Evolutionary conservation across 2,113 vertebrate genomes (phyloP).

Genomic region (Hemibates koningsi): DNA sequence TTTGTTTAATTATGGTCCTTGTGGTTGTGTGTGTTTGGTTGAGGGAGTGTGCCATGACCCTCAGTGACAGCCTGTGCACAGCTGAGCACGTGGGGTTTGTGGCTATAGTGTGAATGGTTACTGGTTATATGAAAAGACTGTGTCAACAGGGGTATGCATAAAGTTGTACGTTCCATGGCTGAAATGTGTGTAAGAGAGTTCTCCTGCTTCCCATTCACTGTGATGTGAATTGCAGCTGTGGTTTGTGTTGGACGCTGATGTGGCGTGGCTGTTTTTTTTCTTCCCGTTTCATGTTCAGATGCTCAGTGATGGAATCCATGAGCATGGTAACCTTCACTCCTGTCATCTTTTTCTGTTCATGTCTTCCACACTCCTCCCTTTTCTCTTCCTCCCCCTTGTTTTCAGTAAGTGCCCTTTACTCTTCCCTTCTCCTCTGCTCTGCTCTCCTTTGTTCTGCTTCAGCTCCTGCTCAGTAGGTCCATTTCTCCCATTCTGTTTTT

Average conservation of each 20-base stretch:
- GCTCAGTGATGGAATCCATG: conserved; percentile 56
- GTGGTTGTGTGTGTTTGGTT: conserved; percentile 59
- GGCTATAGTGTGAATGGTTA: conserved; percentile 24
- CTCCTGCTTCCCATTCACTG: conserved; percentile 32
- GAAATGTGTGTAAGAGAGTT: neutral
- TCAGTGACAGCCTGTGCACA: conserved; percentile 47
- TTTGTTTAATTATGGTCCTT: conserved; percentile 63
- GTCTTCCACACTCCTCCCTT: conserved; percentile 19
- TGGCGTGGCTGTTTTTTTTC: conserved; percentile 38
- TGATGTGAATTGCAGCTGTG: conserved; percentile 73
- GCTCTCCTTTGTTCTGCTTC: conserved; percentile 17
- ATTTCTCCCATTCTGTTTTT: conserved; percentile 37
- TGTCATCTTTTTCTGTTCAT: conserved; percentile 47
- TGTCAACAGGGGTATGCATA: conserved; percentile 10
- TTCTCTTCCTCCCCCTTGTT: conserved; percentile 1
- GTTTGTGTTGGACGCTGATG: conserved; percentile 65
- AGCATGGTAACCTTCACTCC: conserved; percentile 52
- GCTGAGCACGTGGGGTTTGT: conserved; percentile 38
- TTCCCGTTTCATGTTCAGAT: conserved; percentile 59
- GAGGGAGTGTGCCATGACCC: conserved; percentile 46
- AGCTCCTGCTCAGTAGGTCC: conserved; percentile 20
- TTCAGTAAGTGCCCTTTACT: conserved; percentile 16
- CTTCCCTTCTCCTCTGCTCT: neutral
- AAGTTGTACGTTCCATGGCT: conserved; percentile 3
- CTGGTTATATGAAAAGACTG: conserved; percentile 18